A percentile compares a stretch with the other conserved stretches of the same genome.
phyloP scores from a whole-genome alignment of 1,140 invertebrate species.

The Chymomyza costata region DNA sequence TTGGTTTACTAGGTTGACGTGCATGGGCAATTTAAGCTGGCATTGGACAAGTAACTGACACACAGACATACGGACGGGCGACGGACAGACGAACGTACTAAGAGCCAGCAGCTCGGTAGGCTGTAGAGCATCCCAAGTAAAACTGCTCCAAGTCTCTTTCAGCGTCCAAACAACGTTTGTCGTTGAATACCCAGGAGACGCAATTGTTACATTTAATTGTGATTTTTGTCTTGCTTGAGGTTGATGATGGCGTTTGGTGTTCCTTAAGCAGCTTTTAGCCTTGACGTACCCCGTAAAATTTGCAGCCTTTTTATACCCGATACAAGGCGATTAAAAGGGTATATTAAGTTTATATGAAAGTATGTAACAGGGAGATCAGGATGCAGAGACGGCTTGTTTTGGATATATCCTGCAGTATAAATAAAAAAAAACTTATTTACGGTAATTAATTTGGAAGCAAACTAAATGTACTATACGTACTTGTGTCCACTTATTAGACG shows the following conservation, averaged over 20 bases:
- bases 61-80: constrained; percentile 9
- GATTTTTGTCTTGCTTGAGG: constrained; percentile 53
- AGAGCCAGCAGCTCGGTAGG: no score
- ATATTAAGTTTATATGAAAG: no score
- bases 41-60: constrained; percentile 69
- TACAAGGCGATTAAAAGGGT: no score
- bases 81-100: not conserved
- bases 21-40: constrained; percentile 72
- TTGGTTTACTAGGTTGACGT: constrained; percentile 48
- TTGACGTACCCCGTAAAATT: constrained; percentile 46
- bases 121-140: no score
- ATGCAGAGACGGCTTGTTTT: no score
- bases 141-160: no score
- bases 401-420: no score
- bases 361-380: no score
- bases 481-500: no score
- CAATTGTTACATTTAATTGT: constrained; percentile 73
- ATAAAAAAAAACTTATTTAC: no score
- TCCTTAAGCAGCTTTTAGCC: constrained; percentile 32
- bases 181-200: constrained; percentile 62
- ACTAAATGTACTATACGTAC: no score
- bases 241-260: not conserved
- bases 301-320: constrained; percentile 36
- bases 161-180: constrained; percentile 28
- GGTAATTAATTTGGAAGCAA: no score